Base-by-base conservation (phyloP, 1,140 invertebrate species). In the Potamilus streckersoni region DNA sequence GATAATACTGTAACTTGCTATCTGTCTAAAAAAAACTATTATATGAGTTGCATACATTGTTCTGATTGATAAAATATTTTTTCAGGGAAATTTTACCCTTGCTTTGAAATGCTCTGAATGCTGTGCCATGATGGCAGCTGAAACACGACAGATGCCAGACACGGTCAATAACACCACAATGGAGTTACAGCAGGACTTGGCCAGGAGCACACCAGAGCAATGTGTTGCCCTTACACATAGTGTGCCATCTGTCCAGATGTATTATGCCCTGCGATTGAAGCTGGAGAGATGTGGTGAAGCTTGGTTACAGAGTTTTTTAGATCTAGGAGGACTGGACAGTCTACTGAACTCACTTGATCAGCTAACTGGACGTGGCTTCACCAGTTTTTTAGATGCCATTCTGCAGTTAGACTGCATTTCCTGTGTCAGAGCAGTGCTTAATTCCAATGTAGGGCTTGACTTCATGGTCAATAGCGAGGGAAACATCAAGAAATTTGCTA, bases 331-430 rank as follows among this genome's bases (percentile, higher is more conserved):
- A 5, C 74, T 85, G 8, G 79, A 81, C 60, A 79, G 80, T 61
- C 73, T 85, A 66, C 74, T 85, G 67, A 81, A 85, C 49, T 80
- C 81, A 11, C 65, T 85, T 61, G 74, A 79, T 60, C 80, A 83
- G 69, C 82, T 85, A 81, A 76, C 74, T 11, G 76, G 74, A 16
- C 57, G 38, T 23, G 65, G 74, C 19, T 84, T 82, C 73, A 78
- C 80, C 27, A 81, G 82, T 23, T 84, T 85, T 71, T 83, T 81
- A 13, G 84, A 85, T 73, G 84, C 84, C 31, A 84, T 85, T 60
- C 73, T 85, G 20, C 79, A 84, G 74, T 79, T 84, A 17, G 84
- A 85, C 75, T 84, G 83, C 69, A 71, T 85, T 4, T 83, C 79
- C 2, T 85, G 84, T 69, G 79, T 85, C 15, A 71, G 80, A 14